These are phyloP conservation scores for Sipha maydis DNA, from an alignment of 2,888 invertebrate species.

Conservation along the genomic window DNA sequence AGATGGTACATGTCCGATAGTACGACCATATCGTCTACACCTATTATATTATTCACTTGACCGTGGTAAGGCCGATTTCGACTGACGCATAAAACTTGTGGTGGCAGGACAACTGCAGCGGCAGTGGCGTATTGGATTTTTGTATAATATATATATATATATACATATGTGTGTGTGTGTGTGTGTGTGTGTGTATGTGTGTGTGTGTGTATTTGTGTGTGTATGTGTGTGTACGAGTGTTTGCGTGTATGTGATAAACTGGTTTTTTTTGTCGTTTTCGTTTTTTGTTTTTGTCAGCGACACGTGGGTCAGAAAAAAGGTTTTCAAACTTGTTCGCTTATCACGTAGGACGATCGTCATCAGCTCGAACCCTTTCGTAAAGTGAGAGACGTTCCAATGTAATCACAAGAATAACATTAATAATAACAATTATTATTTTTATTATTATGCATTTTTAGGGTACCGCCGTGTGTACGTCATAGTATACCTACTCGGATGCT, in stretches of 20 bases:
- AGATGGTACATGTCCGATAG: background rate
- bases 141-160: background rate
- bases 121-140: background rate
- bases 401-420: background rate
- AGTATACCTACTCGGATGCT: no score
- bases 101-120: background rate
- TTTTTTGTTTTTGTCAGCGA: background rate
- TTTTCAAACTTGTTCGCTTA: conserved; percentile 38
- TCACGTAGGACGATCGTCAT: conserved; percentile 26
- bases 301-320: background rate
- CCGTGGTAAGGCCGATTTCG: background rate
- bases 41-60: background rate
- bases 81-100: background rate
- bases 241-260: background rate
- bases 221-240: no score
- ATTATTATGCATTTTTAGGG: background rate
- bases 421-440: background rate
- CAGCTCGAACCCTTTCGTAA: background rate
- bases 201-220: no score
- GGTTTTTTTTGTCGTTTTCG: conserved; percentile 4
- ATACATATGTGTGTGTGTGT: no score
- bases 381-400: background rate
- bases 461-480: background rate
- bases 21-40: background rate
- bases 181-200: no score